Percentiles rank a stretch among this genome's conserved stretches.
These are phyloP conservation scores for Phylloscopus trochilus DNA, from an alignment of 2,113 vertebrate genomes.

Conservation along the genomic window DNA sequence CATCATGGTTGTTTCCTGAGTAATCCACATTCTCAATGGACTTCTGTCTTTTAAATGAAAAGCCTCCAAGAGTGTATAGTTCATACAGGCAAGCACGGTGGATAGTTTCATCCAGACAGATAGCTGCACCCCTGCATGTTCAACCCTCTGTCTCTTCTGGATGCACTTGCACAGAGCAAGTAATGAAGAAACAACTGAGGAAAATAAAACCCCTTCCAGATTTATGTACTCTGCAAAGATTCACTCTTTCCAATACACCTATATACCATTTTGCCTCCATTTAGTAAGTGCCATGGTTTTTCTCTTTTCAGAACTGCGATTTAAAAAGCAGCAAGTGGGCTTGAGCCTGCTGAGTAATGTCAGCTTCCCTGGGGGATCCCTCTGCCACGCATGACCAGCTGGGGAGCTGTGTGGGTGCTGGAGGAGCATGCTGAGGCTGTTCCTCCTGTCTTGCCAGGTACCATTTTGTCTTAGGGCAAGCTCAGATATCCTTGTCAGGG, in stretches of 20 bases:
- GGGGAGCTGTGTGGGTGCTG: not conserved
- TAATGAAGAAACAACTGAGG: not conserved
- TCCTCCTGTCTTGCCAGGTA: not conserved
- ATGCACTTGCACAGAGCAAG: not conserved
- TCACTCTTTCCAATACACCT: not conserved
- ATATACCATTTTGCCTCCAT: not conserved
- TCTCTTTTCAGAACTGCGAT: not conserved
- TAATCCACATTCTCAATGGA: not conserved
- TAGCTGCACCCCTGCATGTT: not conserved
- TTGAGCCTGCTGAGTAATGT: not conserved
- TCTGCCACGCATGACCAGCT: not conserved
- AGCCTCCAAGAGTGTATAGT: not conserved
- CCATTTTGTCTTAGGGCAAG: not conserved
- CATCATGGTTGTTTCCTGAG: not conserved
- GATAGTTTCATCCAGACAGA: not conserved
- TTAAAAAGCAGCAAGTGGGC: not conserved
- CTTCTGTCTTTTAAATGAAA: not conserved
- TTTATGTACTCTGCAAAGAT: not conserved
- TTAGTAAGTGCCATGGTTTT: not conserved
- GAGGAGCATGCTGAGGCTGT: not conserved
- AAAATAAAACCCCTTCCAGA: not conserved
- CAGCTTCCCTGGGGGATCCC: not conserved
- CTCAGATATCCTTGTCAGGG: not conserved
- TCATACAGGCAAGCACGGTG: not conserved
- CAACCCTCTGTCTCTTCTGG: not conserved